Percentiles rank a stretch among this genome's conserved stretches.
phyloP scores from a whole-genome alignment of 2,113 vertebrate genomes.

The Bolborhynchus lineola region DNA sequence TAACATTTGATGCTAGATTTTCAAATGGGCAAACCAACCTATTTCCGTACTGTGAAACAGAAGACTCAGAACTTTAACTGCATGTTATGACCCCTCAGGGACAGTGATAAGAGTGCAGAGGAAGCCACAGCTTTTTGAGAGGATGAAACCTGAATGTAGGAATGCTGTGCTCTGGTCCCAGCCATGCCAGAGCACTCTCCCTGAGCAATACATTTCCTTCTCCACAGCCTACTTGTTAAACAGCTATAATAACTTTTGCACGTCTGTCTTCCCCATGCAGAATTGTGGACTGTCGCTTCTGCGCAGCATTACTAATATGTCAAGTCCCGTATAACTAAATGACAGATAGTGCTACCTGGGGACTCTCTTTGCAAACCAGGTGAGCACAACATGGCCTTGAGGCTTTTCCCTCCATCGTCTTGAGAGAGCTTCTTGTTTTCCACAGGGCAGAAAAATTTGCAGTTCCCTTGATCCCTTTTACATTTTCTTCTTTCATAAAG shows the following conservation, averaged over 20 bases:
- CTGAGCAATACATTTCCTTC: background rate
- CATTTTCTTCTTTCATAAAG: background rate
- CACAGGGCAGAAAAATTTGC: background rate
- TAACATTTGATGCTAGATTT: background rate
- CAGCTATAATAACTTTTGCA: background rate
- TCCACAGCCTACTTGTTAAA: background rate
- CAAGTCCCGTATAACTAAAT: background rate
- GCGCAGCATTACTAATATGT: background rate
- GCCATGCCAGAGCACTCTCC: fast-evolving
- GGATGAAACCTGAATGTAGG: background rate
- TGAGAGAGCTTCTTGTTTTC: background rate
- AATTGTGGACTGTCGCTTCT: background rate
- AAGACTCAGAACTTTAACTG: background rate
- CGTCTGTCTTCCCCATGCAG: background rate
- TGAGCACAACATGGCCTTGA: background rate
- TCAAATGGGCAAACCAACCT: background rate
- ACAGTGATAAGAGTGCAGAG: background rate
- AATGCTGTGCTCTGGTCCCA: background rate
- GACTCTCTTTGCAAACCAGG: background rate
- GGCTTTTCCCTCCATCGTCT: background rate
- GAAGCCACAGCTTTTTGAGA: background rate
- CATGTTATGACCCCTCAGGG: background rate
- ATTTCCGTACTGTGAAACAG: background rate
- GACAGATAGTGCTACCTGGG: background rate
- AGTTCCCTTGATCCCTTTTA: background rate